phyloP scores from a whole-genome alignment of 2,797 vertebrate species.

The Takifugu ocellatus region DNA sequence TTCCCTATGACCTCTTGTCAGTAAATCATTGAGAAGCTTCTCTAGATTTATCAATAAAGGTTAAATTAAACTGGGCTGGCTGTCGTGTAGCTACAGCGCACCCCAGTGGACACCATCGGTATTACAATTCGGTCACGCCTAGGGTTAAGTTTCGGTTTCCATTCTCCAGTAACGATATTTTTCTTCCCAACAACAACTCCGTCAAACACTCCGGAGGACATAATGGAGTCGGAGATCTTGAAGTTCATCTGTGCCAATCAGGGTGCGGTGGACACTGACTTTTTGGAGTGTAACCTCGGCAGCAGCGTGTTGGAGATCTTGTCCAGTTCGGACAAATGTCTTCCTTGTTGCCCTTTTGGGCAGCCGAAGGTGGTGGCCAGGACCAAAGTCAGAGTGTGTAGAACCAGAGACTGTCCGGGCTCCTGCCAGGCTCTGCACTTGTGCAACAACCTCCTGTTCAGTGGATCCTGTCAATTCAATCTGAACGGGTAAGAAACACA shows the following conservation, averaged over 20 bases:
- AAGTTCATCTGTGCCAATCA: conserved; percentile 53
- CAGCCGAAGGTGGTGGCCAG: conserved; percentile 56
- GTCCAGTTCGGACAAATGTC: conserved; percentile 6
- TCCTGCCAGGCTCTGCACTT: conserved; percentile 59
- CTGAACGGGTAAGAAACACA: conserved; percentile 5
- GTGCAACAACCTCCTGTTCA: conserved; percentile 60
- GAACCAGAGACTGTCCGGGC: conserved; percentile 33
- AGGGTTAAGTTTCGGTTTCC: background rate
- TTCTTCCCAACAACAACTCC: no score
- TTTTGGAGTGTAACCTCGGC: conserved; percentile 28
- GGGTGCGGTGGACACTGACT: conserved; percentile 40
- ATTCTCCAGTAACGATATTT: background rate
- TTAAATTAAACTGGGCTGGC: no score
- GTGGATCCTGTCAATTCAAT: conserved; percentile 48
- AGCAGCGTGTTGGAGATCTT: background rate
- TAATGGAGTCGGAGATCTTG: conserved; percentile 30
- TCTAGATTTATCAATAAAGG: no score
- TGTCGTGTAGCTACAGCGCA: background rate
- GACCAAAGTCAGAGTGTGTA: conserved; percentile 57
- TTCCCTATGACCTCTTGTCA: no score
- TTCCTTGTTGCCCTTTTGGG: background rate
- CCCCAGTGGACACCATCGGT: background rate
- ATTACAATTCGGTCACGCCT: background rate
- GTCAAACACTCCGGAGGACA: background rate
- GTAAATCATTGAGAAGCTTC: no score